Evolutionary conservation across 2,888 invertebrate species (phyloP).

Genomic region (Trachelus stipa): DNA sequence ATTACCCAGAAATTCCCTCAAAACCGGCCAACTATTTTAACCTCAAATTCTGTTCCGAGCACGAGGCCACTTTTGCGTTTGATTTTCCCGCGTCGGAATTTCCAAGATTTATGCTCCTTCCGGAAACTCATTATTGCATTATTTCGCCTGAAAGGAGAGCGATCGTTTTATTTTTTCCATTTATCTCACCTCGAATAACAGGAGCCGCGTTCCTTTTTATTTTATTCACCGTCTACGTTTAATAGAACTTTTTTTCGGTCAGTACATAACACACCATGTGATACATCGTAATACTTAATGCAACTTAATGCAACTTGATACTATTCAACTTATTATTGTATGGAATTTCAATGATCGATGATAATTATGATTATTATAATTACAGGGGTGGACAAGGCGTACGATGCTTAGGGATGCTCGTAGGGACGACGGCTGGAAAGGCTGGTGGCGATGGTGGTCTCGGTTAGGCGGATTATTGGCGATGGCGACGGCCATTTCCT

Average conservation of each 20-base stretch:
- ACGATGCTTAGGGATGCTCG: constrained; percentile 78
- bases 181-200: not conserved
- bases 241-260: not conserved
- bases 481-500: constrained; percentile 77
- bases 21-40: not conserved
- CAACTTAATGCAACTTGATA: not conserved
- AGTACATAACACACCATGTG: not conserved
- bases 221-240: not conserved
- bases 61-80: not conserved
- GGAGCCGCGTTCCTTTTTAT: not conserved
- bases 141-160: not conserved
- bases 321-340: not conserved
- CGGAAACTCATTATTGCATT: not conserved
- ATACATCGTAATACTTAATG: not conserved
- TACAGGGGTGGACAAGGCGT: constrained; percentile 86
- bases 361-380: constrained; percentile 33
- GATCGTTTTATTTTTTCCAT: not conserved
- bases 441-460: constrained; percentile 57
- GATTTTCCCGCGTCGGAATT: not conserved
- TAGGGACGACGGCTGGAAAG: constrained; percentile 64
- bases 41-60: not conserved
- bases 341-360: not conserved
- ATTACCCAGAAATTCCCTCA: constrained; percentile 28
- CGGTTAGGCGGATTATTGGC: constrained; percentile 72
- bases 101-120: not conserved